Evolutionary conservation across 2,113 vertebrate genomes (phyloP).

Genomic region (Carassius gibelio): DNA sequence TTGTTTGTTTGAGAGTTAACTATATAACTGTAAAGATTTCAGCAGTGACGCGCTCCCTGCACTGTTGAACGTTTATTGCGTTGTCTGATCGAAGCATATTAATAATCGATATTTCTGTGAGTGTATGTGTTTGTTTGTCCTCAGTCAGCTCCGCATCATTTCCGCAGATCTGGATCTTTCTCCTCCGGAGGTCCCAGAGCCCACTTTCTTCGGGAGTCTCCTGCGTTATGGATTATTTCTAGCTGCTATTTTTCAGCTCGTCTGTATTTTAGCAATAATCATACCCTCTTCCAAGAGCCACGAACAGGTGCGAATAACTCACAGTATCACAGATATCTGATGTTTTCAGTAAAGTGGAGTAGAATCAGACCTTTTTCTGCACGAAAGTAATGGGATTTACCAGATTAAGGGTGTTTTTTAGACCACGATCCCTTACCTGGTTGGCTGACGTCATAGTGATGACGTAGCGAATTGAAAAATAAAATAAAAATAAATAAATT

Average conservation of each 20-base stretch:
- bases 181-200: slow-evolving; percentile 90
- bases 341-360: no score
- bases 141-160: slow-evolving; percentile 69
- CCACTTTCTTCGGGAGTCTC: slow-evolving; percentile 85
- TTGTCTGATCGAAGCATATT: no score
- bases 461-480: no score
- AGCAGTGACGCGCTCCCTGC: background rate
- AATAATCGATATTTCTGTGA: background rate
- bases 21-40: background rate
- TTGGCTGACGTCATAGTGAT: no score
- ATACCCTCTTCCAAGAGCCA: slow-evolving; percentile 84
- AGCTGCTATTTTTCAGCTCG: slow-evolving; percentile 93
- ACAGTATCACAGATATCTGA: background rate
- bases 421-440: no score
- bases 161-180: slow-evolving; percentile 89
- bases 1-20: background rate
- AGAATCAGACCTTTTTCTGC: no score
- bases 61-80: no score
- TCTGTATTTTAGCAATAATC: slow-evolving; percentile 91
- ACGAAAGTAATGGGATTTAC: no score
- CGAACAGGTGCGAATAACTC: slow-evolving; percentile 73
- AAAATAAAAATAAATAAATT: no score
- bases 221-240: slow-evolving; percentile 90
- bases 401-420: no score
- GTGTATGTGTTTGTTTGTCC: background rate